Conservation (phyloP, 2,888 invertebrate genomes). For the Tillus elongatus region DNA sequence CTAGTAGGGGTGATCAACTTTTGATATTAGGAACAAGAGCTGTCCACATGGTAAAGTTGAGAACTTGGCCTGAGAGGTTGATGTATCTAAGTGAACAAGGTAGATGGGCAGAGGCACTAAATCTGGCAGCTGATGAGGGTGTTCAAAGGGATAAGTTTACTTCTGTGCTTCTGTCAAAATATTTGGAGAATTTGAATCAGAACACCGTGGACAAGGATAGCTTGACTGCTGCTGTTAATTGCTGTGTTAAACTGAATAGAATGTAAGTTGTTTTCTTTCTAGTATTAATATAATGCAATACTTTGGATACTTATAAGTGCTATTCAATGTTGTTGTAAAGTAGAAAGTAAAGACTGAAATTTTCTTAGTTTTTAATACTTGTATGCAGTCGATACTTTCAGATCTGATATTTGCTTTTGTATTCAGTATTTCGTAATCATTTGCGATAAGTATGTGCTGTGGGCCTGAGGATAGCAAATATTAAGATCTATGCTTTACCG, state of each 20-base stretch:
- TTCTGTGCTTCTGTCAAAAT: conserved; percentile 35
- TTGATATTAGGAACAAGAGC: conserved; percentile 58
- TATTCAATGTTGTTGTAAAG: too few species aligned
- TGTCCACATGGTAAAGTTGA: conserved; percentile 50
- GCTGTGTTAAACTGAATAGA: conserved; percentile 43
- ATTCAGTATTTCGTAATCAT: too few species aligned
- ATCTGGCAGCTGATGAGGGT: conserved; percentile 47
- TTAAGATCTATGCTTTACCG: too few species aligned
- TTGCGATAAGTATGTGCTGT: too few species aligned
- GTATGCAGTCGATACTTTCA: too few species aligned
- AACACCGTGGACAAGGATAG: conserved; percentile 40
- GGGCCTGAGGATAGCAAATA: too few species aligned
- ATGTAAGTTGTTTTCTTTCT: conserved; percentile 41
- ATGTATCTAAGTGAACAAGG: conserved; percentile 52
- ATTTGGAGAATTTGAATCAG: conserved; percentile 41
- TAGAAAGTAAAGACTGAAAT: too few species aligned
- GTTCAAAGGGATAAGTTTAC: conserved; percentile 37
- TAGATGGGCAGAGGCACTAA: conserved; percentile 49
- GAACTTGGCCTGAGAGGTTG: conserved; percentile 60
- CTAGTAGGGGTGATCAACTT: conserved; percentile 58
- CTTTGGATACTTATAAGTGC: too few species aligned
- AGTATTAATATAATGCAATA: not conserved
- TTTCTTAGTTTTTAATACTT: too few species aligned
- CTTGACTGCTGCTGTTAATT: conserved; percentile 42
- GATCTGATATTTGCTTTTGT: too few species aligned